These are phyloP conservation scores for Sphaeridia pumilis DNA, from an alignment of 2,888 invertebrate genomes.

Conservation along the genomic window DNA sequence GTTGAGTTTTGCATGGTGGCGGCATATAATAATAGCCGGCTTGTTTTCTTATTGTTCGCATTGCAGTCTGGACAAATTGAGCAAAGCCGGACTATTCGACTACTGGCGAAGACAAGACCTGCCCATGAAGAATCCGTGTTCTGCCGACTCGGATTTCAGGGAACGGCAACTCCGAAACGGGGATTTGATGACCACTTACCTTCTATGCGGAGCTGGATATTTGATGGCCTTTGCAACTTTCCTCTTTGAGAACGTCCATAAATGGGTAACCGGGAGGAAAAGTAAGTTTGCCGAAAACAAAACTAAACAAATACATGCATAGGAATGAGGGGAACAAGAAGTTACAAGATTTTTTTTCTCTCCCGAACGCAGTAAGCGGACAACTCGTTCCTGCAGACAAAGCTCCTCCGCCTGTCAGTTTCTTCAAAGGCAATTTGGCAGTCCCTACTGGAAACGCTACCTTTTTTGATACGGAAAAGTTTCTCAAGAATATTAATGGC, in stretches of 20 bases:
- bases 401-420: conserved; percentile 21
- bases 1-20: too few relatives aligned
- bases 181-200: conserved; percentile 67
- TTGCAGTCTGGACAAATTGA: conserved; percentile 41
- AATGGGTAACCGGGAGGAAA: conserved; percentile 27
- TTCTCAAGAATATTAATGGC: conserved; percentile 36
- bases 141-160: conserved; percentile 64
- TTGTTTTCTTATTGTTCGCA: too few relatives aligned
- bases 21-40: too few relatives aligned
- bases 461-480: conserved; percentile 36
- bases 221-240: conserved; percentile 54
- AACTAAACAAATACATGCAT: not conserved
- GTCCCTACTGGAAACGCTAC: conserved; percentile 33
- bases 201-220: conserved; percentile 60
- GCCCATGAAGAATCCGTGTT: conserved; percentile 67
- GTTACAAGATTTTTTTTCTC: conserved; percentile 11
- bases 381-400: conserved; percentile 34
- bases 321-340: not conserved
- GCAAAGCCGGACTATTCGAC: conserved; percentile 64
- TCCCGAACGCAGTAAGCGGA: too few relatives aligned
- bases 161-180: conserved; percentile 63
- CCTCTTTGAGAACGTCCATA: conserved; percentile 48
- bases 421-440: conserved; percentile 35
- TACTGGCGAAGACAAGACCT: conserved; percentile 52
- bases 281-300: conserved; percentile 19